Conservation (phyloP, 2,888 invertebrate species). For the Nymphalis c-album region DNA sequence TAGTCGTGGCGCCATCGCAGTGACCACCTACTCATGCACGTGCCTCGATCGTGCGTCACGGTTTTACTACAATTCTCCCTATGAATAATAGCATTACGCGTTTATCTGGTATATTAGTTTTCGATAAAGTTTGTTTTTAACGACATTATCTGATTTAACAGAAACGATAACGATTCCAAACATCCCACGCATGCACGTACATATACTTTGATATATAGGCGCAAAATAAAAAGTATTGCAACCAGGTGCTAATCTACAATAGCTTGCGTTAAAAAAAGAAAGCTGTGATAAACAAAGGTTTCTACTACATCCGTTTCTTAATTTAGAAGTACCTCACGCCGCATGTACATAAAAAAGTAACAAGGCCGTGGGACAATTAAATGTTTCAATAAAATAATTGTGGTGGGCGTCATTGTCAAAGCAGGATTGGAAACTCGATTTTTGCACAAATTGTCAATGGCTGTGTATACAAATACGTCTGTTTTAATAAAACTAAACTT, state of each 20-base stretch:
- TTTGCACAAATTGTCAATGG: too few relatives aligned
- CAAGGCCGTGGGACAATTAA: too few relatives aligned
- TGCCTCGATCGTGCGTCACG: conserved; percentile 32
- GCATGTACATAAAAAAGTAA: too few relatives aligned
- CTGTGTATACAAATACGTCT: too few relatives aligned
- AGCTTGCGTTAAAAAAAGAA: too few relatives aligned
- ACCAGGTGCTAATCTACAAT: neutral
- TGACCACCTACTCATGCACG: conserved; percentile 28
- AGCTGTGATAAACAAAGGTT: too few relatives aligned
- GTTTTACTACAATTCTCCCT: conserved; percentile 24
- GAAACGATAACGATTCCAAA: conserved; percentile 38
- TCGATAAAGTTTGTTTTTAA: conserved; percentile 41
- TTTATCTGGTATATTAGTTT: conserved; percentile 34
- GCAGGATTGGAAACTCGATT: too few relatives aligned
- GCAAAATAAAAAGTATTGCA: conserved; percentile 1
- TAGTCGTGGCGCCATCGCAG: conserved; percentile 24
- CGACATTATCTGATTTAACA: conserved; percentile 40
- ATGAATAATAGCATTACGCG: conserved; percentile 34
- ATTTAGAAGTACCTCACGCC: too few relatives aligned
- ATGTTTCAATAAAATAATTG: too few relatives aligned
- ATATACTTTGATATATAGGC: conserved; percentile 12
- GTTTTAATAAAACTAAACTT: too few relatives aligned
- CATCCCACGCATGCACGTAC: conserved; percentile 29
- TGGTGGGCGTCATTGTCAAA: too few relatives aligned
- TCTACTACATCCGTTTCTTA: too few relatives aligned